Conservation (phyloP, 2,113 vertebrate genomes). For the Dicaeum eximium region DNA sequence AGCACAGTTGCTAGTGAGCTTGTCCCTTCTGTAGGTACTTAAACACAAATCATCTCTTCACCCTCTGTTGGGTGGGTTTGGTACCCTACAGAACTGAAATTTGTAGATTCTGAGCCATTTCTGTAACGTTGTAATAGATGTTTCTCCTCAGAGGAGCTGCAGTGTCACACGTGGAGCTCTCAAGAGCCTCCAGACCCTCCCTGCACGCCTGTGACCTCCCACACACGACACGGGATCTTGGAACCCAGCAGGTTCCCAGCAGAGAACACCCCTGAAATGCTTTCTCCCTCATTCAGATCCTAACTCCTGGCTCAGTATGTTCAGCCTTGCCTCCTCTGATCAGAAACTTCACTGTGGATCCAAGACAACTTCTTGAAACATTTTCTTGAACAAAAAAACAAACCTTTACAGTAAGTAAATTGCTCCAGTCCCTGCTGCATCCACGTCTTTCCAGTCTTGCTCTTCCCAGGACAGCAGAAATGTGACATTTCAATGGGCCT, state of each 20-base stretch:
- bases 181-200: not conserved
- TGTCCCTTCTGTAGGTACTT: not conserved
- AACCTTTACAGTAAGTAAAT: not conserved
- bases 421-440: not conserved
- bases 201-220: rapidly evolving
- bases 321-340: not conserved
- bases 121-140: not conserved
- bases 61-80: not conserved
- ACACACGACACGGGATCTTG: rapidly evolving
- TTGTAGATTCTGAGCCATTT: not conserved
- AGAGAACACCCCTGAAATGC: not conserved
- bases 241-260: rapidly evolving
- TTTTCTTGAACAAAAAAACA: not conserved
- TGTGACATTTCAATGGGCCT: not conserved
- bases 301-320: not conserved
- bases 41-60: not conserved
- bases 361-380: not conserved
- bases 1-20: not conserved
- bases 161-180: rapidly evolving
- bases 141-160: not conserved
- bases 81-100: not conserved
- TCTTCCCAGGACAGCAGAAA: not conserved
- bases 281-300: not conserved
- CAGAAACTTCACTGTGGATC: not conserved
- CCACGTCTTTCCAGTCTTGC: rapidly evolving